Percentiles rank a stretch among this genome's conserved stretches.
phyloP scores from a whole-genome alignment of 2,888 invertebrate genomes.

The Tromatobia lineatoria region DNA sequence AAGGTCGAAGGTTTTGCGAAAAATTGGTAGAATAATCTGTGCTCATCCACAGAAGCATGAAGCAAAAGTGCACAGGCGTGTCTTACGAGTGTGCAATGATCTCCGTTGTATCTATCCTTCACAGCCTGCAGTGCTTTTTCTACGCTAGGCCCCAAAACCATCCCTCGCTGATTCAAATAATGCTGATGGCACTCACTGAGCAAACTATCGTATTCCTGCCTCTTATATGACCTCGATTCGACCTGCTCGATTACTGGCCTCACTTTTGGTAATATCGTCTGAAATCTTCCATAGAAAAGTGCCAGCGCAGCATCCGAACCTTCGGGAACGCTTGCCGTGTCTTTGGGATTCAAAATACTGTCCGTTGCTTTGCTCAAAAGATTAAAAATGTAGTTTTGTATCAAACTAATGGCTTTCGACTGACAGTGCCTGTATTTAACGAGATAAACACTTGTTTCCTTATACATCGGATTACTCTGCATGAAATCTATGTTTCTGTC shows the following conservation, averaged over 20 bases:
- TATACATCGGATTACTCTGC: constrained; percentile 92
- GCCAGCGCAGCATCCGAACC: constrained; percentile 91
- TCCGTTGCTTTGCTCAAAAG: constrained; percentile 93
- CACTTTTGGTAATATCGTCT: constrained; percentile 95
- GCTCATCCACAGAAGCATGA: constrained; percentile 98
- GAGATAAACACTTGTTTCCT: constrained; percentile 93
- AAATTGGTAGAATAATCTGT: constrained; percentile 96
- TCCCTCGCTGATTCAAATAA: constrained; percentile 91
- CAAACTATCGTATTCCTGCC: constrained; percentile 92
- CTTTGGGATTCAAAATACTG: constrained; percentile 80
- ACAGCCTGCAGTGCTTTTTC: constrained; percentile 81
- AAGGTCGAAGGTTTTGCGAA: constrained; percentile 90
- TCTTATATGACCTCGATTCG: constrained; percentile 91
- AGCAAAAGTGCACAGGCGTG: constrained; percentile 96
- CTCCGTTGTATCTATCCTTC: constrained; percentile 88
- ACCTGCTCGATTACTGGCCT: constrained; percentile 93
- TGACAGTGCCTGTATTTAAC: constrained; percentile 95
- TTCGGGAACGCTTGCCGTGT: constrained; percentile 73
- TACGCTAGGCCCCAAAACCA: constrained; percentile 87
- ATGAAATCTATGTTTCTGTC: constrained; percentile 96
- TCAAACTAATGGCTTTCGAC: constrained; percentile 91
- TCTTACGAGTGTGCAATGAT: constrained; percentile 94
- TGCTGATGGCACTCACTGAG: constrained; percentile 93
- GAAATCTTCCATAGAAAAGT: constrained; percentile 97
- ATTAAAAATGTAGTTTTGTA: constrained; percentile 92